Conservation (phyloP, 2,113 vertebrate genomes). For the Hoplias malabaricus region DNA sequence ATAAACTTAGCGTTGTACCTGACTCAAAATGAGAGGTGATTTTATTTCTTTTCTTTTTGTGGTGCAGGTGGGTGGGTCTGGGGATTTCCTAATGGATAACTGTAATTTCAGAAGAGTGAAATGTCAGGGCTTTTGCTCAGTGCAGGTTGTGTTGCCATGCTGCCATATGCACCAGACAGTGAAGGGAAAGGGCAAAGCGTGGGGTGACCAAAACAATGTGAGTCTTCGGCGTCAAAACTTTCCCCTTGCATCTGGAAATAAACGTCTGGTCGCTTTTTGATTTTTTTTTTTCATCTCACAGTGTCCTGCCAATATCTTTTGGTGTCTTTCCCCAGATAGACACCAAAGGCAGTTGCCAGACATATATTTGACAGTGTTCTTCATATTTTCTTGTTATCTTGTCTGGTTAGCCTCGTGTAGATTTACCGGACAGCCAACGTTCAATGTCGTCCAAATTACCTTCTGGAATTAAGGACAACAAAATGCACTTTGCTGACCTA, state of each 20-base stretch:
- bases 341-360: neutral
- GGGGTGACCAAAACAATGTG: neutral
- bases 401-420: too few species aligned
- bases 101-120: slow-evolving; percentile 6
- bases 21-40: slow-evolving; percentile 9
- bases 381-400: too few species aligned
- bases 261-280: neutral
- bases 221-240: slow-evolving; percentile 15
- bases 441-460: too few species aligned
- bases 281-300: neutral
- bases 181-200: slow-evolving; percentile 30
- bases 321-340: neutral
- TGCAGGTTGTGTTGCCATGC: slow-evolving; percentile 8
- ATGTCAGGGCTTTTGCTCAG: slow-evolving; percentile 43
- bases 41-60: too few species aligned
- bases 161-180: neutral
- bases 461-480: too few species aligned
- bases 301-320: neutral
- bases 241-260: neutral
- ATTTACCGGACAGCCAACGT: too few species aligned
- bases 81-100: slow-evolving; percentile 45
- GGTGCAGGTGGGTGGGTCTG: slow-evolving; percentile 32
- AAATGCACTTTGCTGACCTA: too few species aligned
- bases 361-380: too few species aligned
- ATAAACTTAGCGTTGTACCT: neutral